Conservation (phyloP, 2,888 invertebrate genomes). For the Opisthograptis luteolata region DNA sequence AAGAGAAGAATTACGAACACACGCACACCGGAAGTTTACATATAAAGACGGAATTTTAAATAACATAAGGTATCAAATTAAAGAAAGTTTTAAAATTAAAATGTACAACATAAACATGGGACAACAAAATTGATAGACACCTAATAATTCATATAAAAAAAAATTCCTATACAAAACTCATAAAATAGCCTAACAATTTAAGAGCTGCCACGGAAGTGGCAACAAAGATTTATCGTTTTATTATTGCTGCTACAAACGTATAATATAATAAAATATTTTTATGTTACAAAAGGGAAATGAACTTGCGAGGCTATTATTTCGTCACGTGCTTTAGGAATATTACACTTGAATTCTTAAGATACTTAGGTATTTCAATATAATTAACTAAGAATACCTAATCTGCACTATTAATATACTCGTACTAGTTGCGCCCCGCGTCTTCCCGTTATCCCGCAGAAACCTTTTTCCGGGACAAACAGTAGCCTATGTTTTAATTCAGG, state of each 20-base stretch:
- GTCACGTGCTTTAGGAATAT: slow-evolving; percentile 16
- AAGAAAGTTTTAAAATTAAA: no score
- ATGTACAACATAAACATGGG: no score
- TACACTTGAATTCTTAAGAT: not conserved
- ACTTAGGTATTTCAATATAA: not conserved
- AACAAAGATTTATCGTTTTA: slow-evolving; percentile 26
- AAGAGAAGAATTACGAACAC: no score
- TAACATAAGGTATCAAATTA: no score
- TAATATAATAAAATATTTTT: slow-evolving; percentile 28
- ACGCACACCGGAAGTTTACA: no score
- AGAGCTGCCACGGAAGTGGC: slow-evolving; percentile 29
- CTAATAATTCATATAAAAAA: not conserved
- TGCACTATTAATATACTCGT: no score
- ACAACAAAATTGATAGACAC: not conserved
- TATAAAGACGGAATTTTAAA: no score
- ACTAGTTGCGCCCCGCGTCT: no score
- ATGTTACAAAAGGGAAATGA: slow-evolving; percentile 26
- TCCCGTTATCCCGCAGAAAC: no score
- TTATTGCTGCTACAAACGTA: slow-evolving; percentile 18
- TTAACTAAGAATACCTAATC: no score
- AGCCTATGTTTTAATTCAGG: no score
- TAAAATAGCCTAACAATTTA: slow-evolving; percentile 7
- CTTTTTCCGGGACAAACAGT: no score
- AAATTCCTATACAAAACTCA: slow-evolving; percentile 6
- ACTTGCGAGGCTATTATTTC: slow-evolving; percentile 17